Conservation (phyloP, 2,113 vertebrate genomes). For the Maccullochella peelii region DNA sequence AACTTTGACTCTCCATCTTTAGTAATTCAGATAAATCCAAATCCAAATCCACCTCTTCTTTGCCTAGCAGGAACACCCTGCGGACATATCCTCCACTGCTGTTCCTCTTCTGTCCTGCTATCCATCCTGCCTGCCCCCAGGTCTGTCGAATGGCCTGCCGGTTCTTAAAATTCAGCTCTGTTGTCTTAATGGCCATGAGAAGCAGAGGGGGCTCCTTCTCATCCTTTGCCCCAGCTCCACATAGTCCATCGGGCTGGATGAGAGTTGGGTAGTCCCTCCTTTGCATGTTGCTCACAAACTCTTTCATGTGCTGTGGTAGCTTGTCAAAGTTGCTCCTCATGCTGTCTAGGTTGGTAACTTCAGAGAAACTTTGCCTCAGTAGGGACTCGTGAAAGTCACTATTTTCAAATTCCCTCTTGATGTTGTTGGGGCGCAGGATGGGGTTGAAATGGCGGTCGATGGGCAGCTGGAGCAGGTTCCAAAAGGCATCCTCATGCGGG, state of each 20-base stretch:
- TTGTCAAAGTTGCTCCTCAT: not conserved
- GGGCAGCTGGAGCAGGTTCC: conserved; percentile 77
- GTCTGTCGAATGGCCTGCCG: conserved; percentile 81
- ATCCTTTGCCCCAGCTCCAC: conserved; percentile 49
- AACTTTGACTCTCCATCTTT: conserved; percentile 57
- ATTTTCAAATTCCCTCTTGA: fast-evolving
- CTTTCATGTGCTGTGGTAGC: conserved; percentile 56
- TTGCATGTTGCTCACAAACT: conserved; percentile 78
- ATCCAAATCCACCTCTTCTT: not conserved
- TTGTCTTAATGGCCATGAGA: conserved; percentile 84
- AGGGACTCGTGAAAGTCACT: not conserved
- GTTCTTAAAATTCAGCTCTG: conserved; percentile 68
- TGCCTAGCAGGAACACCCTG: conserved; percentile 83
- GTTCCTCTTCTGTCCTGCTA: conserved; percentile 36
- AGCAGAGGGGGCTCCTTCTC: conserved; percentile 60
- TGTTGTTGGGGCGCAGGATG: conserved; percentile 42
- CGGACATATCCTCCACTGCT: conserved; percentile 58
- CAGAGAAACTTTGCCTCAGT: conserved; percentile 17
- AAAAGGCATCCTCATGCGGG: conserved; percentile 42
- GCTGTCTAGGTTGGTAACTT: not conserved
- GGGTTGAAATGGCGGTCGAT: conserved; percentile 73
- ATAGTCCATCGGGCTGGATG: conserved; percentile 64
- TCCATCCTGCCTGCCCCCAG: conserved; percentile 78
- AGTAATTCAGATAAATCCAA: conserved; percentile 36
- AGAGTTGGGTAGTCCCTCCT: conserved; percentile 75